Conservation (phyloP, 2,888 invertebrate genomes). For the Hypomecis punctinalis region DNA sequence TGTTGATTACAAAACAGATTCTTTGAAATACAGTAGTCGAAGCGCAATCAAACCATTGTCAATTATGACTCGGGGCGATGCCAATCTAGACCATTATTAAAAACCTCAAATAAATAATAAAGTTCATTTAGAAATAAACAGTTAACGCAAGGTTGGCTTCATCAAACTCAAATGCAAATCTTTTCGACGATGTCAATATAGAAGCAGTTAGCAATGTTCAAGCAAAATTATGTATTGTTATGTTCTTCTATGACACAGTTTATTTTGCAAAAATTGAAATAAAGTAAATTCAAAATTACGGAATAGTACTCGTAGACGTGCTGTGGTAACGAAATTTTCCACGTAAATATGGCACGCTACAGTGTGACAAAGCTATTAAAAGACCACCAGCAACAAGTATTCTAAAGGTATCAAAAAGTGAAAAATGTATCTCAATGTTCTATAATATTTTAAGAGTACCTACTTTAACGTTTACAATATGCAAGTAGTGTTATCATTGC, state of each 20-base stretch:
- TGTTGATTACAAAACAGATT: slow-evolving; percentile 37
- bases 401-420: too few relatives aligned
- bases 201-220: slow-evolving; percentile 12
- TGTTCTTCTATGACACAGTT: neutral
- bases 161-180: slow-evolving; percentile 46
- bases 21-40: slow-evolving; percentile 37
- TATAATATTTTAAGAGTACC: too few relatives aligned
- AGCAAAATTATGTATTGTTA: neutral
- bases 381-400: too few relatives aligned
- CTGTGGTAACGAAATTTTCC: neutral
- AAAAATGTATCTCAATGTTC: too few relatives aligned
- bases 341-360: too few relatives aligned
- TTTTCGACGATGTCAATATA: slow-evolving; percentile 13
- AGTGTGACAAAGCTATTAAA: too few relatives aligned
- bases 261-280: too few relatives aligned
- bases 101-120: slow-evolving; percentile 50
- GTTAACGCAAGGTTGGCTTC: slow-evolving; percentile 54
- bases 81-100: slow-evolving; percentile 34
- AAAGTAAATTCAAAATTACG: too few relatives aligned
- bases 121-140: slow-evolving; percentile 54
- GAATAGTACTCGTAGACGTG: neutral
- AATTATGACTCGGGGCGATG: slow-evolving; percentile 54
- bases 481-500: neutral
- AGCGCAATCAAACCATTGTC: slow-evolving; percentile 51
- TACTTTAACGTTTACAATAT: neutral